phyloP scores from a whole-genome alignment of 2,797 vertebrate species.

The Poecilia velifera region DNA sequence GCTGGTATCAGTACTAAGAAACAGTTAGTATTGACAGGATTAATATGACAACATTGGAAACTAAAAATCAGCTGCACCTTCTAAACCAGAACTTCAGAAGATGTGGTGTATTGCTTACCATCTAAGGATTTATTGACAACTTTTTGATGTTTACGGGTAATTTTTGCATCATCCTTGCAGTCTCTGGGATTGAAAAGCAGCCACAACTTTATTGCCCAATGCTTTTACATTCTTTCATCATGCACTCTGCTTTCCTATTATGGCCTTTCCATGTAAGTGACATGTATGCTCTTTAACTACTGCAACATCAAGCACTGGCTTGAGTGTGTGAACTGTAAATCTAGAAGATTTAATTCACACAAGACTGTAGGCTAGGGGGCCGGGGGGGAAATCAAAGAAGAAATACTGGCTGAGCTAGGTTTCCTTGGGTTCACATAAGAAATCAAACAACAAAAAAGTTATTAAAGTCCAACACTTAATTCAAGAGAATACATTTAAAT shows the following conservation, averaged over 20 bases:
- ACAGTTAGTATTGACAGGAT: constrained; percentile 1
- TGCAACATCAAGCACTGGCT: background rate
- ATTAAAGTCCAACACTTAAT: background rate
- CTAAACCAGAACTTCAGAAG: constrained; percentile 12
- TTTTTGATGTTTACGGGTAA: constrained; percentile 31
- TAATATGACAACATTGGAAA: background rate
- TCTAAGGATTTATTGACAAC: constrained; percentile 7
- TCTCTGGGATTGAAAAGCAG: background rate
- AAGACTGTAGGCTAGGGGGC: background rate
- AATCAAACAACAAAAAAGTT: background rate
- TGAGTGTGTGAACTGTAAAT: background rate
- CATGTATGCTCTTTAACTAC: background rate
- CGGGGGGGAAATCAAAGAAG: background rate
- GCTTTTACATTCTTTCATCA: constrained; percentile 19
- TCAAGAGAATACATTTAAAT: background rate
- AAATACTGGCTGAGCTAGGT: background rate
- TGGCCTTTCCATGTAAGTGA: constrained; percentile 8
- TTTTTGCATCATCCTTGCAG: background rate
- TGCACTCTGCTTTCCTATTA: constrained; percentile 4
- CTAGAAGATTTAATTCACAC: background rate
- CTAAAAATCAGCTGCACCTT: background rate
- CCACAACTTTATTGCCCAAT: background rate
- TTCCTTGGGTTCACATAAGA: background rate
- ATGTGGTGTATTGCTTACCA: constrained; percentile 14
- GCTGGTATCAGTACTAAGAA: constrained; percentile 12